A percentile compares a stretch with the other conserved stretches of the same genome.
phyloP scores from a whole-genome alignment of 2,797 vertebrate species.

The Varecia variegata region DNA sequence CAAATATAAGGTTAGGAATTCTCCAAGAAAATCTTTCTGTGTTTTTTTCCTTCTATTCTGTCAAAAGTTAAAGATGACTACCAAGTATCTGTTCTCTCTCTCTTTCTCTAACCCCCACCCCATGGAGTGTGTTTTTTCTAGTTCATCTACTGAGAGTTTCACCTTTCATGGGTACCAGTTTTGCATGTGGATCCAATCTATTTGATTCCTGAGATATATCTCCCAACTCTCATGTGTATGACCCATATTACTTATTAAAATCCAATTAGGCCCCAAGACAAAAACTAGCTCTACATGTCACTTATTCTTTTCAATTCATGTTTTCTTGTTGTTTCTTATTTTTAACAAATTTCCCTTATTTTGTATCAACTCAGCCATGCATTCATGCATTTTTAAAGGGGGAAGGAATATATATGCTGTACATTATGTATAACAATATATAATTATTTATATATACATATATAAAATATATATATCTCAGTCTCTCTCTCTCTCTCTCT shows the following conservation, averaged over 20 bases:
- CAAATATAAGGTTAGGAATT: not conserved
- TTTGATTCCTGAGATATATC: not conserved
- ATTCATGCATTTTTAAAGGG: not conserved
- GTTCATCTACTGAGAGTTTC: not conserved
- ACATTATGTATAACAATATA: too few species aligned
- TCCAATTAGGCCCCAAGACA: not conserved
- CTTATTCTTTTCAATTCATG: not conserved
- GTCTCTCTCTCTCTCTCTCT: too few species aligned
- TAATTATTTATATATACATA: not conserved
- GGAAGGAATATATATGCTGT: not conserved
- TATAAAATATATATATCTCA: not conserved
- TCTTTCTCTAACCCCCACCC: not conserved
- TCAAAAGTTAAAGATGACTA: not conserved
- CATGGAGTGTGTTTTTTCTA: not conserved
- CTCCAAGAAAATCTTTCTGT: not conserved
- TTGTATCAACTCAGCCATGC: not conserved
- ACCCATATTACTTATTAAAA: not conserved
- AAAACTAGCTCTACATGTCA: not conserved
- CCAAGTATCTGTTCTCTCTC: not conserved
- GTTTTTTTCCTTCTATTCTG: not conserved
- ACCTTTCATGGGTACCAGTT: not conserved
- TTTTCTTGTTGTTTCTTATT: not conserved
- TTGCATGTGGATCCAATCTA: not conserved
- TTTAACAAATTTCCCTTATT: not conserved
- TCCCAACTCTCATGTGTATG: not conserved